Evolutionary conservation across 2,888 invertebrate genomes (phyloP), one percentile per base, ranked within the genome.

Genomic region (Pedicia rivosa): DNA sequence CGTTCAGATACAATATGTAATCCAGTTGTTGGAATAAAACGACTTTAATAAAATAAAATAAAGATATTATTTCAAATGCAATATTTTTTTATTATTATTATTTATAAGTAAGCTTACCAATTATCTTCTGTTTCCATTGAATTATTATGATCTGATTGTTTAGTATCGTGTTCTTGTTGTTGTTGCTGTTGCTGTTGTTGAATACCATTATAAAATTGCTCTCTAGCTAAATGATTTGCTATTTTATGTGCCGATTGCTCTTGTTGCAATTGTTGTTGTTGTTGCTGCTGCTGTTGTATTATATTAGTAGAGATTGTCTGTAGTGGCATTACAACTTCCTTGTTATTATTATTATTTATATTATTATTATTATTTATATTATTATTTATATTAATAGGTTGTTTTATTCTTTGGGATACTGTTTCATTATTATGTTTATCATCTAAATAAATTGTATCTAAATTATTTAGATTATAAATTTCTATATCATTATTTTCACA

Each of bases 1-100:
- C 81, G 65, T 36, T 74, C 73, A 12, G 78, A 76, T 25, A 83
- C 83, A 40, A 80, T 67, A 52, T 78, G 77, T 30, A 77, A 61
- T 46, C 66, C 66, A 32, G 29, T 43, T 40, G 42, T 44, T 39
- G 35, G 44, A 36, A 39, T 46, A 10, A 22, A 28, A 17, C 38
- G 25, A 19, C 38, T 38, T 19, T 13, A 38, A 35, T 12, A 22
- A n/a, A 22, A 37, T 16, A 24, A 30, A 16, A n/a, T 13, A 19
- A 22, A 28, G 2, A 27, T 17, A 26, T 10, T n/a, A 29, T 15
- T 15, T 29, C 9, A 9, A 29, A 6, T 10, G 8, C 5, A 29
- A 12, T n/a, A 27, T 12, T 8, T 19, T 29, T 22, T 12, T 14
- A 4, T 9, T 2, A 12, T 19, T 29, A 29, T 12, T 14, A 4